phyloP scores from a whole-genome alignment of 1,140 invertebrate species.

The Thaumetopoea pityocampa region DNA sequence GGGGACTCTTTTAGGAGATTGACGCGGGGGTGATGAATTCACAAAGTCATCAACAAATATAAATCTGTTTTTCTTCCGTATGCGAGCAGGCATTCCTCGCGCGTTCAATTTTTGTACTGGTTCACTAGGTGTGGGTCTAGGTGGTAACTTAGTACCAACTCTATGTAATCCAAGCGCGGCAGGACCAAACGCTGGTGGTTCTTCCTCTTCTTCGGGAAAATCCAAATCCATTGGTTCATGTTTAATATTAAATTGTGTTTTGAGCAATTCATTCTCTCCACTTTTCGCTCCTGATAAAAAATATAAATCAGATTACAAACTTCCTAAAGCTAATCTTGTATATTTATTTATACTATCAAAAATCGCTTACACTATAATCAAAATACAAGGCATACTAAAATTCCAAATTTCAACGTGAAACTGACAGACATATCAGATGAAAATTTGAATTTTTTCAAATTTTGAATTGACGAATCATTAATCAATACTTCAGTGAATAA shows the following conservation, averaged over 20 bases:
- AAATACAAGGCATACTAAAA: slow-evolving; percentile 6
- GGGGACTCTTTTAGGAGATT: slow-evolving; percentile 78
- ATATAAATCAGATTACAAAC: slow-evolving; percentile 19
- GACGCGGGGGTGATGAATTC: slow-evolving; percentile 83
- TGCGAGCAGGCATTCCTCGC: slow-evolving; percentile 91
- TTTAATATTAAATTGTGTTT: slow-evolving; percentile 71
- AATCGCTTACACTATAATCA: background rate
- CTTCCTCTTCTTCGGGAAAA: slow-evolving; percentile 80
- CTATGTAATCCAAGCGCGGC: slow-evolving; percentile 86
- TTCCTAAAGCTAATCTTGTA: slow-evolving; percentile 1
- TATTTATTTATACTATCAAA: too few relatives aligned
- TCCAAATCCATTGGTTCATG: slow-evolving; percentile 80
- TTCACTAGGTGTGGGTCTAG: slow-evolving; percentile 81
- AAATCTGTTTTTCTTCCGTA: slow-evolving; percentile 92
- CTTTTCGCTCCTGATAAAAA: slow-evolving; percentile 52
- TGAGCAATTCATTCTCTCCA: slow-evolving; percentile 47
- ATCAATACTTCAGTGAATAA: slow-evolving; percentile 11
- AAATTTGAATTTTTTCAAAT: slow-evolving; percentile 76
- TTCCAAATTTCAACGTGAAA: slow-evolving; percentile 33
- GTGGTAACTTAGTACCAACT: slow-evolving; percentile 84
- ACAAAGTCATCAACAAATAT: slow-evolving; percentile 95
- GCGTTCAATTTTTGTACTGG: slow-evolving; percentile 87
- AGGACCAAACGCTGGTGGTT: slow-evolving; percentile 82
- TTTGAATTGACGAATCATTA: slow-evolving; percentile 52
- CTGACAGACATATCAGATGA: slow-evolving; percentile 45